Evolutionary conservation across 2,797 vertebrate genomes (phyloP), one percentile per base, ranked within the genome.

Genomic region (Leptodactylus fallax): DNA sequence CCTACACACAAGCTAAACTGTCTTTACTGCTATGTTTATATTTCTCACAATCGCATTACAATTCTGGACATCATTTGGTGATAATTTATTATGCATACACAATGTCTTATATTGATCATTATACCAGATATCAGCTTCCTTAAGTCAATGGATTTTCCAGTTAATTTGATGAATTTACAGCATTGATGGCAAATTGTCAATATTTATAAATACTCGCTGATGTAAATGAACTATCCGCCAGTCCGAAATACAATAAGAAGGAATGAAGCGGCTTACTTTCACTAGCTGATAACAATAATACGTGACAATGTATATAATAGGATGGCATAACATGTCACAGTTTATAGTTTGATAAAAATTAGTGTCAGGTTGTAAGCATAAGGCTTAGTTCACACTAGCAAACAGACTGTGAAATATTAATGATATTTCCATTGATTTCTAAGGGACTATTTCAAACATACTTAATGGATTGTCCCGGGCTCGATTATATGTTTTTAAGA

Each of bases 161-260:
- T 81, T 36, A 53, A 79, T 78, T 78, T 36, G 74, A 11, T 77
- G 83, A 47, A 12, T 63, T 78, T 63, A 72, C 71, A 76, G 56
- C 36, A 56, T 71, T 67, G 60, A 47, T 79, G 23, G 63, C 77
- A 81, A 80, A 80, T 80, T 71, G 78, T 86, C 76, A 65, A 79
- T 67, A 85, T 79, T 53, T n/a, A n/a, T 79, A 63, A 77, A 77
- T 85, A 61, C 23, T 60, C 23, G 3, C 27, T 85, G 56, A 78
- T 56, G 4, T 23, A 77, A 85, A 85, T 78, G 13, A 77, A 63
- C 56, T 65, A 47, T 51, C 47, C 27, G 9, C 17, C 19, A 14
- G 10, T 81, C 45, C 47, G 60, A 47, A 47, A 49, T 61, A 47
- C 36, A 71, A 81, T 16, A 23, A 6, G 8, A 81, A 23, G 13